These are phyloP conservation scores for Acleris holmiana DNA, from an alignment of 2,888 invertebrate species.

Conservation along the genomic window DNA sequence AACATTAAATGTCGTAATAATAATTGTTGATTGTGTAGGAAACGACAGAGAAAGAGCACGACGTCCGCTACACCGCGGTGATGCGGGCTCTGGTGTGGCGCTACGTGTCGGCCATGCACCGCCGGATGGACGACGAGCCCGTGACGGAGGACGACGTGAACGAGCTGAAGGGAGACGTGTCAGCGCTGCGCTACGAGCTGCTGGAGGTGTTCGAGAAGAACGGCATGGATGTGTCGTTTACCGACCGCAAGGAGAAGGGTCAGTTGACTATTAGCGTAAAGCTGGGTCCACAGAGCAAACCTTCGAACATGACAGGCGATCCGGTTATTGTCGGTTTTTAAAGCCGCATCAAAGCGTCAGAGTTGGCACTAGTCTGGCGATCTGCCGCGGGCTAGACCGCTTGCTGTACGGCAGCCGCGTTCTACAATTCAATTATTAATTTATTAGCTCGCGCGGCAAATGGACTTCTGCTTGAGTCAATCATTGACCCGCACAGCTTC, in stretches of 20 bases:
- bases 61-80: conserved; percentile 90
- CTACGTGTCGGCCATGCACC: conserved; percentile 94
- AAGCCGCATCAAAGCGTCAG: no score
- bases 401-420: no score
- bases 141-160: conserved; percentile 97
- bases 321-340: no score
- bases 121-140: conserved; percentile 91
- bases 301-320: no score
- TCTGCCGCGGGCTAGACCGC: no score
- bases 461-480: no score
- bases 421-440: no score
- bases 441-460: no score
- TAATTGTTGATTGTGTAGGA: conserved; percentile 62
- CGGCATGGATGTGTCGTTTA: conserved; percentile 92
- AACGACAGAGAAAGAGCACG: conserved; percentile 87
- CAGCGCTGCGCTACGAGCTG: conserved; percentile 95
- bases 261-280: conserved; percentile 50
- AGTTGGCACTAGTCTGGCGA: no score
- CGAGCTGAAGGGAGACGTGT: conserved; percentile 97
- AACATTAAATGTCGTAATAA: no score
- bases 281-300: no score
- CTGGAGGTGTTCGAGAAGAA: conserved; percentile 94
- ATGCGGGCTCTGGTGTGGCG: conserved; percentile 95
- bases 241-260: conserved; percentile 90
- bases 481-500: no score